Base-by-base conservation (phyloP, 2,797 vertebrate species). In the Sebastes oblongus region DNA sequence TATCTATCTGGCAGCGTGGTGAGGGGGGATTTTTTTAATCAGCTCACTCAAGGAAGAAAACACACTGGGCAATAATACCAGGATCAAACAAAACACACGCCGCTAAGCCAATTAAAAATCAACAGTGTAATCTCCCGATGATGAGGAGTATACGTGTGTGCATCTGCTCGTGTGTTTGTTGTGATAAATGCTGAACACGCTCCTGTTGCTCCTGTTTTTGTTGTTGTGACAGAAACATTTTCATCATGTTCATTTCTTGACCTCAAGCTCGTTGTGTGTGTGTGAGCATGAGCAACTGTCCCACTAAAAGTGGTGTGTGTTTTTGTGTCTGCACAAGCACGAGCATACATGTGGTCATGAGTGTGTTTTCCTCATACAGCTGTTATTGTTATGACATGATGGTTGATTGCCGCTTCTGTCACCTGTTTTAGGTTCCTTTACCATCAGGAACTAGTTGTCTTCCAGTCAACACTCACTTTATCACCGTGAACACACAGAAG, bases 21-120 rank as follows among this genome's bases (percentile, higher is more conserved):
- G 86, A 93, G 58, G 58, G 60, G 78, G 77, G 60, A 56, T 60
- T 85, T 86, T 93, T 92, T 90, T 91, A 92, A 95, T 95, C 92
- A 93, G 92, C 86, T 92, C 90, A 90, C 67, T 91, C 74, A 84
- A 75, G 80, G 74, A 91, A 87, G 80, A 87, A 90, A 88, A 90
- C 86, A 89, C 66, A 60, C 46, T 29, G 71, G 66, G 80, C 65
- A 84, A 86, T 91, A 89, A 92, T 84, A 84, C 70, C 66, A 14
- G 82, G 88, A 88, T 91, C 80, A 90, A 91, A 88, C 78, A 81
- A 89, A 22, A 83, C 86, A 85, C 81, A 86, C 2, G 25, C 36
- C 1, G 50, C 61, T 88, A 86, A 90, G 67, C 91, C 91, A 90
- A 92, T 93, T 92, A 92, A 78, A 89, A 62, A 73, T 78, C 83